These are phyloP conservation scores for Zaprionus gabonicus DNA, from an alignment of 1,140 invertebrate genomes.

Conservation along the genomic window DNA sequence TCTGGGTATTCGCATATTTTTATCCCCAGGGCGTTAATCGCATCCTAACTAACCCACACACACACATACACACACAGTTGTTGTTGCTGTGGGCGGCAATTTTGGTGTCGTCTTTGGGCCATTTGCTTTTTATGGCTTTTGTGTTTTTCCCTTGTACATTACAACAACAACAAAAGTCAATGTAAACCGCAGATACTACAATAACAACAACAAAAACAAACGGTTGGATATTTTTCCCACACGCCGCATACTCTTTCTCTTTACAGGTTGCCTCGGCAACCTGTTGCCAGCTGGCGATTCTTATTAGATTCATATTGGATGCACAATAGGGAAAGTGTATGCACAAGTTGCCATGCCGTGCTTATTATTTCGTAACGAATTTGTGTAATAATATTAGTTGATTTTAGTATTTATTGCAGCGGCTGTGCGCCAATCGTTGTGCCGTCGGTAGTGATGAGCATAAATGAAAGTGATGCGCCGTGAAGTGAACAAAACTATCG, in stretches of 20 bases:
- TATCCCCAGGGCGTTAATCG: background rate
- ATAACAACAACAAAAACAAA: background rate
- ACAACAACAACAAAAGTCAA: background rate
- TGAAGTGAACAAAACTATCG: background rate
- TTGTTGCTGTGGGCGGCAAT: conserved; percentile 7
- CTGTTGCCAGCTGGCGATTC: conserved; percentile 20
- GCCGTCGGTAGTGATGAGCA: conserved; percentile 20
- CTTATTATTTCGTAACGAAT: background rate
- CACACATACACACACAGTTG: background rate
- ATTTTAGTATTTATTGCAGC: conserved; percentile 64
- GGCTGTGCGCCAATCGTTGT: conserved; percentile 9
- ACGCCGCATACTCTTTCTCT: conserved; percentile 4
- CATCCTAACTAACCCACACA: conserved; percentile 1
- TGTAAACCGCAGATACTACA: conserved; percentile 18
- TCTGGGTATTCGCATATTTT: conserved; percentile 25
- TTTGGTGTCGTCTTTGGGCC: conserved; percentile 20
- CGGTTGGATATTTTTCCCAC: background rate
- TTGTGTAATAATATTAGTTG: conserved; percentile 55
- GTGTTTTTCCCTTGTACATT: conserved; percentile 13
- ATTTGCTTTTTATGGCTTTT: conserved; percentile 27
- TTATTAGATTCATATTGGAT: conserved; percentile 6
- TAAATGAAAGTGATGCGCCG: background rate
- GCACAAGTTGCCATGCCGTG: conserved; percentile 12
- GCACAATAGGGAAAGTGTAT: conserved; percentile 1
- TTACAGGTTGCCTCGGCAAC: conserved; percentile 9